Conservation (phyloP, 2,797 vertebrate species). For the Diplodus sargus region DNA sequence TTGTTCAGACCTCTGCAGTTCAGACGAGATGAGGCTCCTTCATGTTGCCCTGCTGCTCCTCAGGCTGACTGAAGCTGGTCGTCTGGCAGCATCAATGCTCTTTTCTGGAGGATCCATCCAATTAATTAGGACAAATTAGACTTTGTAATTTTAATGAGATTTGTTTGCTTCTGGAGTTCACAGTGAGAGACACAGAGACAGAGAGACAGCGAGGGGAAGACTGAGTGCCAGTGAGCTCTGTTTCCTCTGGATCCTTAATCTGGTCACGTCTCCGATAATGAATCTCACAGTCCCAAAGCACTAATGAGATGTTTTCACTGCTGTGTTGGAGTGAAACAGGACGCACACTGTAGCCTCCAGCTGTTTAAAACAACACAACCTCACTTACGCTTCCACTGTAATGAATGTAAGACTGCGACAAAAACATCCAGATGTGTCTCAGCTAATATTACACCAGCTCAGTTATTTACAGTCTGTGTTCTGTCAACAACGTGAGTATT, state of each 20-base stretch:
- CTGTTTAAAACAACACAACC: background rate
- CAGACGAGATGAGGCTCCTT: constrained; percentile 2
- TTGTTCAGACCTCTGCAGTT: constrained; percentile 2
- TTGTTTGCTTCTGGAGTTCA: constrained; percentile 44
- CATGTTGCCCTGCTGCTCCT: constrained; percentile 9
- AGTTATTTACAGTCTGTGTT: too few relatives aligned
- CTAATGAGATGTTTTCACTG: constrained; percentile 45
- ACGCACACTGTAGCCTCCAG: background rate
- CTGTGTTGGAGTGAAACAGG: constrained; percentile 14
- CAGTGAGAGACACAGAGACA: constrained; percentile 32
- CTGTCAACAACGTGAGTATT: too few relatives aligned
- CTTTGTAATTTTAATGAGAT: constrained; percentile 47
- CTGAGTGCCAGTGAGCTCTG: constrained; percentile 33
- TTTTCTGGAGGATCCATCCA: constrained; percentile 25
- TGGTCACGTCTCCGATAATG: constrained; percentile 56
- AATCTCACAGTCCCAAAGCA: constrained; percentile 42
- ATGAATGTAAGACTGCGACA: background rate
- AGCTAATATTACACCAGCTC: background rate
- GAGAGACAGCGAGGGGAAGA: constrained; percentile 6
- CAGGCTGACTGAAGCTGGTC: background rate
- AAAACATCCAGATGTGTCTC: background rate
- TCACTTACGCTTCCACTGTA: background rate
- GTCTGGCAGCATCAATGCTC: constrained; percentile 20
- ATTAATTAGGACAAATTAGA: constrained; percentile 63
- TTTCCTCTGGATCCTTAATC: constrained; percentile 42